Evolutionary conservation across 2,888 invertebrate genomes (phyloP), one percentile per base, ranked within the genome.

Genomic region (Altica lythri): DNA sequence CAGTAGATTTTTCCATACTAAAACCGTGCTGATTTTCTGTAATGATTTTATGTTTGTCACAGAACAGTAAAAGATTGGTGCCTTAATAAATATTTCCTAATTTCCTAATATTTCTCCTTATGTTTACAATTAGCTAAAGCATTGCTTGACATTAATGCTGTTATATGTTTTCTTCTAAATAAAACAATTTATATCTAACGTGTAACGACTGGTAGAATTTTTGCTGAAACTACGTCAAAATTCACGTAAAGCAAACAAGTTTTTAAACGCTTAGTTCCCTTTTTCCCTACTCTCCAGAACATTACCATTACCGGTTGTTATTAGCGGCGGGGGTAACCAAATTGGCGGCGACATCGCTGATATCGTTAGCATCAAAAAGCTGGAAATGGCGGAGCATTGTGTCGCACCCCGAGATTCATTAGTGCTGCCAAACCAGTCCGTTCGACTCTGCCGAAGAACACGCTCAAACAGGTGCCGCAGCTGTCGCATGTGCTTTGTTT

Each of bases 291-390:
- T 25, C n/a, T 12, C 22, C 32, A 13, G 12, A 29, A 30, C 40
- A 40, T 48, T 40, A 48, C 18, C 48, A 40, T 40, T 48, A 48
- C 16, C 9, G 34, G 34, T 34, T 2, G n/a, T 25, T 22, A 6
- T 22, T 22, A 19, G n/a, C 12, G 22, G 40, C 27, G 27, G 38
- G 6, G 38, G 38, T 9, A 29, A 12, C 9, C 32, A 45, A 45
- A 45, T 45, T 19, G 38, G 38, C 48, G 29, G 29, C 12, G 48
- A 40, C 38, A 29, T 40, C 38, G 40, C 40, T 38, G 40, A 30
- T 48, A 48, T 40, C 30, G 40, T 48, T 48, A 40, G 19, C 40
- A 30, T 40, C 40, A 48, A 48, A 48, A 38, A 29, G 50, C 43
- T 34, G 34, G 34, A 50, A 42, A 44, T 50, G 32, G 13, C 27